Percentiles rank a stretch among this genome's conserved stretches.
Evolutionary conservation across 2,797 vertebrate genomes (phyloP).

Genomic region (Pampus argenteus): DNA sequence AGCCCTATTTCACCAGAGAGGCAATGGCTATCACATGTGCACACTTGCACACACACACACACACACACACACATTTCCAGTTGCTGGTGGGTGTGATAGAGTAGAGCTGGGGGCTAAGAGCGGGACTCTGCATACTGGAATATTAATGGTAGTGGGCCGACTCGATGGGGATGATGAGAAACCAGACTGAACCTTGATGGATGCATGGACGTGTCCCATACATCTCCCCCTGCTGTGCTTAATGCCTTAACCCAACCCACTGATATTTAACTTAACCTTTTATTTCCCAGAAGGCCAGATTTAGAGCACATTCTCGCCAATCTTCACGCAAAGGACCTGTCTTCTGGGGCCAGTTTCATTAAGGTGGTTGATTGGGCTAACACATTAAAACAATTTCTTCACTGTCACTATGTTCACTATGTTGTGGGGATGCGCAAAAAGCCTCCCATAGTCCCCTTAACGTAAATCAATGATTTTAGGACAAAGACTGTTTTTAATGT

Average conservation of each 20-base stretch:
- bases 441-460: too few relatives aligned
- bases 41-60: slow-evolving; percentile 7
- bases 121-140: slow-evolving; percentile 69
- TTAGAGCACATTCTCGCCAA: slow-evolving; percentile 47
- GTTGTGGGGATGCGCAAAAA: too few relatives aligned
- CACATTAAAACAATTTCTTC: slow-evolving; percentile 18
- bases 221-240: slow-evolving; percentile 49
- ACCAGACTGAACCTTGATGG: slow-evolving; percentile 72
- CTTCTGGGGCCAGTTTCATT: slow-evolving; percentile 21
- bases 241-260: slow-evolving; percentile 61
- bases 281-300: slow-evolving; percentile 68
- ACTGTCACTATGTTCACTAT: too few relatives aligned
- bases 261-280: slow-evolving; percentile 82
- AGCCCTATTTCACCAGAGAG: slow-evolving; percentile 75
- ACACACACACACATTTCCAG: slow-evolving; percentile 13
- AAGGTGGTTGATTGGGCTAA: slow-evolving; percentile 17
- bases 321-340: slow-evolving; percentile 27
- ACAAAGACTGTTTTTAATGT: too few relatives aligned
- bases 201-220: slow-evolving; percentile 72
- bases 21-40: slow-evolving; percentile 44
- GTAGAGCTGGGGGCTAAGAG: slow-evolving; percentile 49
- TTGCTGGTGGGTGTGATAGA: slow-evolving; percentile 66
- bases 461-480: too few relatives aligned
- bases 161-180: slow-evolving; percentile 57
- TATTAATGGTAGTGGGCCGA: slow-evolving; percentile 73